These are phyloP conservation scores for Sciurus vulgaris DNA, from an alignment of 2,797 vertebrate species.

Conservation along the genomic window DNA sequence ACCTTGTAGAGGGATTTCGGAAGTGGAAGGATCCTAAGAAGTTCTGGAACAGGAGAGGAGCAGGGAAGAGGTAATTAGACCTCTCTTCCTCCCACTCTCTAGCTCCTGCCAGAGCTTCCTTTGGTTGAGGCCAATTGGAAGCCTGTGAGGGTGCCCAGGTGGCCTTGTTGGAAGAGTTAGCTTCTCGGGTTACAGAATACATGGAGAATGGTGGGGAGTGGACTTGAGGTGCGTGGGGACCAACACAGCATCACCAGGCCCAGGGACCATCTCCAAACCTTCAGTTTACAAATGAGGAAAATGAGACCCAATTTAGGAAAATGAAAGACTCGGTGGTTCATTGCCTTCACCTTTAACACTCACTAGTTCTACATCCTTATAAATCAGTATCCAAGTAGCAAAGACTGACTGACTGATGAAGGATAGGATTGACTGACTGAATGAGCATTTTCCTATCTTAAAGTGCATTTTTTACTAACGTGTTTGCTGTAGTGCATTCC, in stretches of 20 bases:
- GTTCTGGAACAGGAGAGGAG: not conserved
- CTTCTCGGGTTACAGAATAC: not conserved
- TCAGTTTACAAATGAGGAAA: not conserved
- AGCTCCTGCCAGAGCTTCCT: not conserved
- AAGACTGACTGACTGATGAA: not conserved
- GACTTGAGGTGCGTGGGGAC: not conserved
- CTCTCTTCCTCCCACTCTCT: not conserved
- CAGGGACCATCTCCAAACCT: not conserved
- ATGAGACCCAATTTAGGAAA: not conserved
- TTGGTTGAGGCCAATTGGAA: not conserved
- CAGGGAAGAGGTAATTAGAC: not conserved
- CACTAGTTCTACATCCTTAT: not conserved
- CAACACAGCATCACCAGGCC: not conserved
- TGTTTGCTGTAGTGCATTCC: not conserved
- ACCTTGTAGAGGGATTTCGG: too few species aligned
- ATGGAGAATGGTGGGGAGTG: not conserved
- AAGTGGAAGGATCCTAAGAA: not conserved
- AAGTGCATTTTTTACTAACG: not conserved
- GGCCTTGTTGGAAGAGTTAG: not conserved
- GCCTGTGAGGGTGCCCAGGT: not conserved
- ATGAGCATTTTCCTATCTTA: not conserved
- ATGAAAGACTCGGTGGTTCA: not conserved
- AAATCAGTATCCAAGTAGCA: not conserved
- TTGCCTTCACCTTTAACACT: not conserved
- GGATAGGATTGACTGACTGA: not conserved